These are phyloP conservation scores for Osmerus eperlanus DNA, from an alignment of 2,113 vertebrate species.

Conservation along the genomic window DNA sequence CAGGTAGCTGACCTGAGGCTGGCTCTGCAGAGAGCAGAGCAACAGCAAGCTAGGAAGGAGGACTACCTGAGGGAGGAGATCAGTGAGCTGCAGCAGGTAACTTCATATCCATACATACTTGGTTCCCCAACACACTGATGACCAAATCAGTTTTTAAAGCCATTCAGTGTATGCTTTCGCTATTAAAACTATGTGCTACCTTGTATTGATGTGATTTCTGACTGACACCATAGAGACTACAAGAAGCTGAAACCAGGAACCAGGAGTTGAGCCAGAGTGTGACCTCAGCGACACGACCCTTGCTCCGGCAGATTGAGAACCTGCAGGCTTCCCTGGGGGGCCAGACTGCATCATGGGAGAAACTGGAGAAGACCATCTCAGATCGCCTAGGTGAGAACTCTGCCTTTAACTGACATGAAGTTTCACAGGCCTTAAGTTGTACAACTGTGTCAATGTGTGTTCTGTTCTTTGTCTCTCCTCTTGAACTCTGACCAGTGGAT, in stretches of 20 bases:
- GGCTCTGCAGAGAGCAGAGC: constrained; percentile 89
- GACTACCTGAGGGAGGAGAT: constrained; percentile 97
- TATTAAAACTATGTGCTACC: not conserved
- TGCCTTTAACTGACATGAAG: not conserved
- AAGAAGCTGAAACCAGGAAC: constrained; percentile 90
- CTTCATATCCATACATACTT: too few species aligned
- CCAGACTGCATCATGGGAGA: constrained; percentile 92
- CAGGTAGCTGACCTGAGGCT: constrained; percentile 91
- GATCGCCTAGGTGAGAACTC: constrained; percentile 84
- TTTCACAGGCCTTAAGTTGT: too few species aligned
- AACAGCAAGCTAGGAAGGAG: constrained; percentile 91
- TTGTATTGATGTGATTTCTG: not conserved
- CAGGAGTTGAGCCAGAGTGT: constrained; percentile 95
- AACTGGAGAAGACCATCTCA: constrained; percentile 92
- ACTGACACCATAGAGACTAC: constrained; percentile 79
- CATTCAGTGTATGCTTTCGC: too few species aligned
- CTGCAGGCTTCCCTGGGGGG: constrained; percentile 88
- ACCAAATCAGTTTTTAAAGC: not conserved
- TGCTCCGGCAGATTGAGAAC: constrained; percentile 95
- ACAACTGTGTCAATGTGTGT: too few species aligned
- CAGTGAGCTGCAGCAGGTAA: constrained; percentile 89
- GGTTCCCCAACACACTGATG: not conserved
- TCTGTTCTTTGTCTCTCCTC: not conserved
- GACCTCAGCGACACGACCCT: constrained; percentile 88
- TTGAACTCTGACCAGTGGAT: constrained; percentile 71